A percentile compares a stretch with the other conserved stretches of the same genome.
Evolutionary conservation across 2,113 vertebrate genomes (phyloP).

Genomic region (Orientallactaga bullata): DNA sequence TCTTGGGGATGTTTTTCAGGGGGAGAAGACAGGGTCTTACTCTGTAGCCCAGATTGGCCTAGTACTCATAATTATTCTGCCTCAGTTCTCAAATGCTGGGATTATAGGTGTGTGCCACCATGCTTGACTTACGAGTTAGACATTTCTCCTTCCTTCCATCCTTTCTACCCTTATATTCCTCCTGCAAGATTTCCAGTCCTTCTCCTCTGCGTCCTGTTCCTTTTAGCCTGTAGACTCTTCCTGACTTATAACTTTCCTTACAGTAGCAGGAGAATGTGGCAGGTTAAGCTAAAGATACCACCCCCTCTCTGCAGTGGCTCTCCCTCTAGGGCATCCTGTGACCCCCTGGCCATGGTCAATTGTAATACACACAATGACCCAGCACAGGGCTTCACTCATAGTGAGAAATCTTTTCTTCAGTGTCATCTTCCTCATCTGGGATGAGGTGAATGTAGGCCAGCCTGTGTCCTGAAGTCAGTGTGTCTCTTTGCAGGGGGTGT

Average conservation of each 20-base stretch:
- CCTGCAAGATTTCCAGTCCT: background rate
- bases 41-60: background rate
- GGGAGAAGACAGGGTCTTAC: background rate
- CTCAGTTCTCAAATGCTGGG: background rate
- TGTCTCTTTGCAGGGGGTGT: slow-evolving; percentile 91
- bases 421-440: background rate
- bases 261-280: background rate
- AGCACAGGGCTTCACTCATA: background rate
- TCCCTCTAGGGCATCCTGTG: background rate
- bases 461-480: rapidly evolving
- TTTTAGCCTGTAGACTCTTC: background rate
- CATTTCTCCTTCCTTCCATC: background rate
- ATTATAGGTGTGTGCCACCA: background rate
- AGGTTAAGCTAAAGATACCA: background rate
- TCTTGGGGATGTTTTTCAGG: no score
- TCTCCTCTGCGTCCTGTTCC: background rate
- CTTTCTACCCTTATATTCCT: background rate
- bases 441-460: background rate
- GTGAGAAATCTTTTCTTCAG: background rate
- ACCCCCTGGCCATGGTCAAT: background rate
- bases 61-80: background rate
- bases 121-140: background rate
- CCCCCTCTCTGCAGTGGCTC: background rate
- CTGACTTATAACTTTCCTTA: background rate
- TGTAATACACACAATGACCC: background rate